Evolutionary conservation across 2,888 invertebrate species (phyloP).

Genomic region (Nomada hirtipes): DNA sequence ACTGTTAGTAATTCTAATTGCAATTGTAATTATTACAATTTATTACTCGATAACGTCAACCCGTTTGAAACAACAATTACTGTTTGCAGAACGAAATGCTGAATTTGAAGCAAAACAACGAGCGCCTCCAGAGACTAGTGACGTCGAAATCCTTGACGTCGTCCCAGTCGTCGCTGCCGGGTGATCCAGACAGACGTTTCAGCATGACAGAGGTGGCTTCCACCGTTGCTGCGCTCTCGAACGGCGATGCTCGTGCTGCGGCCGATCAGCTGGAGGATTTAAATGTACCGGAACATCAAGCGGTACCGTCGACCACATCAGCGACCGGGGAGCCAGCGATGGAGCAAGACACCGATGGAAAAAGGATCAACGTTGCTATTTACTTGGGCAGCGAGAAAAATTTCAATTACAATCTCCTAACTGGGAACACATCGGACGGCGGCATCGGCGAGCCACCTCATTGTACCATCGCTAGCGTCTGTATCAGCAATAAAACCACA

Average conservation of each 20-base stretch:
- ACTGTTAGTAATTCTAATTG: no score
- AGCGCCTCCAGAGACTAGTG: conserved; percentile 95
- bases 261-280: conserved; percentile 80
- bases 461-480: conserved; percentile 93
- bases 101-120: conserved; percentile 98
- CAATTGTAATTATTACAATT: neutral
- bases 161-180: conserved; percentile 85
- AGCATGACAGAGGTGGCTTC: conserved; percentile 83
- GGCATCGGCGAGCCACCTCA: conserved; percentile 82
- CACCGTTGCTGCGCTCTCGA: conserved; percentile 79
- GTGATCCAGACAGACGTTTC: conserved; percentile 84
- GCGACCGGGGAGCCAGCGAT: conserved; percentile 73
- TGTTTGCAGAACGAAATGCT: conserved; percentile 94
- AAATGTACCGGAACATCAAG: conserved; percentile 76
- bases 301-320: conserved; percentile 71
- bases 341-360: conserved; percentile 91
- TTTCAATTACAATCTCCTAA: conserved; percentile 86
- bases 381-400: conserved; percentile 90
- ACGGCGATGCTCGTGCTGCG: conserved; percentile 75
- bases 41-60: neutral
- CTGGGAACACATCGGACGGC: conserved; percentile 82
- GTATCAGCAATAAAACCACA: conserved; percentile 95
- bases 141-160: conserved; percentile 86
- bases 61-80: neutral
- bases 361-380: conserved; percentile 94